Evolutionary conservation across 2,113 vertebrate species (phyloP).

Genomic region (Mesembrinibis cayennensis): DNA sequence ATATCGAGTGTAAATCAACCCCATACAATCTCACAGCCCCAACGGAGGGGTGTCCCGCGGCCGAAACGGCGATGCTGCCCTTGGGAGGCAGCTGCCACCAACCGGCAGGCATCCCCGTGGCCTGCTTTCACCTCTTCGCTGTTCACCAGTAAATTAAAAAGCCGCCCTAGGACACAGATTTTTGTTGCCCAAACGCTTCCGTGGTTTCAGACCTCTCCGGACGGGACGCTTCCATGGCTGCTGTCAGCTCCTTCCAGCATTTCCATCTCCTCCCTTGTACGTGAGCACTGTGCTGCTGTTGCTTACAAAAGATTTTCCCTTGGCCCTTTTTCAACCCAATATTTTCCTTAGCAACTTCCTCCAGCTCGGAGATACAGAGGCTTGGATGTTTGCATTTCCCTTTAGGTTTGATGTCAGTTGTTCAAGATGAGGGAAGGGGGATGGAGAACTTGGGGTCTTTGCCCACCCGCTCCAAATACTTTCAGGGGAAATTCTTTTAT

Average conservation of each 20-base stretch:
- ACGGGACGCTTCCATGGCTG: fast-evolving
- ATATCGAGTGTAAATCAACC: fast-evolving
- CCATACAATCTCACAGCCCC: fast-evolving
- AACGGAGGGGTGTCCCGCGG: fast-evolving
- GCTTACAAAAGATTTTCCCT: not conserved
- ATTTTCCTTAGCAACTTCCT: not conserved
- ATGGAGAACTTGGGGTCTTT: not conserved
- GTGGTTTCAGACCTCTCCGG: fast-evolving
- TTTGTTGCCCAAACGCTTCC: not conserved
- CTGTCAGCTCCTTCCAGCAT: not conserved
- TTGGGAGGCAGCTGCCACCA: not conserved
- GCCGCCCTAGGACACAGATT: not conserved
- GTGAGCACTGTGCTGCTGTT: fast-evolving
- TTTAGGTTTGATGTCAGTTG: not conserved
- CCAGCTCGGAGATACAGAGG: fast-evolving
- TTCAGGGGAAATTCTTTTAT: not conserved
- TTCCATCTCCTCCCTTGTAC: not conserved
- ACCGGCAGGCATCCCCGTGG: not conserved
- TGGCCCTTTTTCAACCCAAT: not conserved
- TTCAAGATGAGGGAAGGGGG: not conserved
- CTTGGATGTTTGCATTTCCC: not conserved
- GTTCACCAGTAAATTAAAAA: not conserved
- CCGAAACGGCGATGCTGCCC: fast-evolving
- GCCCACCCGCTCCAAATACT: not conserved
- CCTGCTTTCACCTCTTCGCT: not conserved